phyloP scores from a whole-genome alignment of 1,140 invertebrate genomes.

The Catajapyx aquilonaris region DNA sequence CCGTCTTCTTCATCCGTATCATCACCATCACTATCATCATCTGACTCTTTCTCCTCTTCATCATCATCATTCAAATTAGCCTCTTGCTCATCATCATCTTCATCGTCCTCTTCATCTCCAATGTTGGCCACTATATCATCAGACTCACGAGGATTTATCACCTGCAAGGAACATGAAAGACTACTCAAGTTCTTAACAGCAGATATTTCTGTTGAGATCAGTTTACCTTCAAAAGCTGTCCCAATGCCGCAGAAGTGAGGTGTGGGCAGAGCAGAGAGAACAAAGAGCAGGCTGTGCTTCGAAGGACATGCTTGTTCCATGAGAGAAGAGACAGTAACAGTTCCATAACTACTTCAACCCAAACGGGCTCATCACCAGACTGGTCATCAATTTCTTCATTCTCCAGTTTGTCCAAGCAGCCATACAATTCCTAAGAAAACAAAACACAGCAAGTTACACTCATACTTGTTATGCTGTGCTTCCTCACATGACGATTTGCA shows the following conservation, averaged over 20 bases:
- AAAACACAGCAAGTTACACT: no score
- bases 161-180: slow-evolving; percentile 13
- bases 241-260: slow-evolving; percentile 38
- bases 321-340: slow-evolving; percentile 48
- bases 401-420: slow-evolving; percentile 37
- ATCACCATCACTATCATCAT: slow-evolving; percentile 17
- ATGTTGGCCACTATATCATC: slow-evolving; percentile 27
- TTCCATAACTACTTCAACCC: slow-evolving; percentile 60
- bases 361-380: slow-evolving; percentile 35
- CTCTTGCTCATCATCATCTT: slow-evolving; percentile 11
- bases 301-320: slow-evolving; percentile 38
- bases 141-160: slow-evolving; percentile 39
- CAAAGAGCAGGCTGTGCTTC: slow-evolving; percentile 41
- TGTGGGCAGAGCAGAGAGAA: slow-evolving; percentile 47
- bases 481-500: no score
- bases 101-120: slow-evolving; percentile 11
- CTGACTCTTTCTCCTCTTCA: slow-evolving; percentile 20
- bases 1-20: slow-evolving; percentile 28
- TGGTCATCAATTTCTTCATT: slow-evolving; percentile 16
- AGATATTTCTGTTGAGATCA: slow-evolving; percentile 1
- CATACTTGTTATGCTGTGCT: no score
- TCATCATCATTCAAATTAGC: slow-evolving; percentile 14
- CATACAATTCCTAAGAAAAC: slow-evolving; percentile 36
- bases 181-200: not conserved
- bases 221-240: slow-evolving; percentile 44